phyloP scores from a whole-genome alignment of 2,797 vertebrate genomes.

The Parotocinclus haroldoi region DNA sequence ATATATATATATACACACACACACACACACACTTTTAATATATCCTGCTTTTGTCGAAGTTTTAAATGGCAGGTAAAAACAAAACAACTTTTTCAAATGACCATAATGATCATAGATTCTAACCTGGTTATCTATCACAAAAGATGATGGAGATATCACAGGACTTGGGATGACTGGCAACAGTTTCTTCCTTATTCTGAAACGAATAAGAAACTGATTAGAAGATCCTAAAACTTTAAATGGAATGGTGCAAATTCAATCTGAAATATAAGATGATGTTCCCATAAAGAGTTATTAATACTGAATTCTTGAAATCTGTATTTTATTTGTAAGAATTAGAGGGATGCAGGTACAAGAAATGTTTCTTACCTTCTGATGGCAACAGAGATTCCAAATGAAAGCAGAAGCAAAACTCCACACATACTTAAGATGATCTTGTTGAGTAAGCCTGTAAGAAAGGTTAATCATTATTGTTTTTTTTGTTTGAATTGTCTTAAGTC shows the following conservation, averaged over 20 bases:
- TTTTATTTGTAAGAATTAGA: no score
- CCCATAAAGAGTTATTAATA: no score
- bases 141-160: slow-evolving; percentile 25
- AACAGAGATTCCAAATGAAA: slow-evolving; percentile 27
- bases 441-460: slow-evolving; percentile 21
- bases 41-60: neutral
- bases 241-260: no score
- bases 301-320: no score
- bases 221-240: no score
- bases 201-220: neutral
- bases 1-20: no score
- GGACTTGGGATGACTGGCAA: slow-evolving; percentile 44
- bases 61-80: neutral
- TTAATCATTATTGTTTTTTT: neutral
- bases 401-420: slow-evolving; percentile 27
- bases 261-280: no score
- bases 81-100: neutral
- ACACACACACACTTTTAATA: no score
- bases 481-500: no score
- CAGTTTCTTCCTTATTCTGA: slow-evolving; percentile 37
- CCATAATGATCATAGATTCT: neutral
- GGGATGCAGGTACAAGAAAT: no score
- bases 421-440: slow-evolving; percentile 20
- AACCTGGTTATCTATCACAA: slow-evolving; percentile 31
- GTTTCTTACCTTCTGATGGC: slow-evolving; percentile 31